Percentiles rank a stretch among this genome's conserved stretches.
Evolutionary conservation across 2,797 vertebrate species (phyloP).

Genomic region (Knipowitschia caucasica): DNA sequence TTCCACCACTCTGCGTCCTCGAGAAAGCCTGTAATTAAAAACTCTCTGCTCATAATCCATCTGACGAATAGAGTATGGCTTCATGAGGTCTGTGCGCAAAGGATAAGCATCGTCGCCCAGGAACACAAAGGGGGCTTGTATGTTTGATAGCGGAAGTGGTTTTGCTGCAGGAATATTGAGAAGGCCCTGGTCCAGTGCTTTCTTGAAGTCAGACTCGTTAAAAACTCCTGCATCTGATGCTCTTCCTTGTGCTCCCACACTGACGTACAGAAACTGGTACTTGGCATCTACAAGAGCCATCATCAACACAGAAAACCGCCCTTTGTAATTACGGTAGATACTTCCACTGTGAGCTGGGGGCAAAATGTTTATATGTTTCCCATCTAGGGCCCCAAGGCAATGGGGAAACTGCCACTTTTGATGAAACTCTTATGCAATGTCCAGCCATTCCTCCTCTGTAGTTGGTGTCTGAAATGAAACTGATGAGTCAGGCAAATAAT

Average conservation of each 20-base stretch:
- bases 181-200: background rate
- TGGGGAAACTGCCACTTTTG: background rate
- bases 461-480: background rate
- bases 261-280: background rate
- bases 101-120: background rate
- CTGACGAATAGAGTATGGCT: background rate
- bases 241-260: conserved; percentile 7
- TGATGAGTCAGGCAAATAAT: background rate
- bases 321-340: background rate
- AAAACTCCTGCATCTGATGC: background rate
- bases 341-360: background rate
- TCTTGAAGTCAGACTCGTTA: background rate
- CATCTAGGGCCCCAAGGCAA: background rate
- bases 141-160: background rate
- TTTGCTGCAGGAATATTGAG: conserved; percentile 2
- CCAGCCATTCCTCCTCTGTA: background rate
- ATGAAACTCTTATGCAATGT: background rate
- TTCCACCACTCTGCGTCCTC: background rate
- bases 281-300: conserved; percentile 8
- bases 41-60: background rate
- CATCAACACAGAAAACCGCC: conserved; percentile 6
- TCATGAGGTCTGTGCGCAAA: background rate
- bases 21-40: no score
- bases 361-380: background rate
- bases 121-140: background rate